Evolutionary conservation across 1,140 invertebrate species (phyloP).

Genomic region (Bombus picipes): DNA sequence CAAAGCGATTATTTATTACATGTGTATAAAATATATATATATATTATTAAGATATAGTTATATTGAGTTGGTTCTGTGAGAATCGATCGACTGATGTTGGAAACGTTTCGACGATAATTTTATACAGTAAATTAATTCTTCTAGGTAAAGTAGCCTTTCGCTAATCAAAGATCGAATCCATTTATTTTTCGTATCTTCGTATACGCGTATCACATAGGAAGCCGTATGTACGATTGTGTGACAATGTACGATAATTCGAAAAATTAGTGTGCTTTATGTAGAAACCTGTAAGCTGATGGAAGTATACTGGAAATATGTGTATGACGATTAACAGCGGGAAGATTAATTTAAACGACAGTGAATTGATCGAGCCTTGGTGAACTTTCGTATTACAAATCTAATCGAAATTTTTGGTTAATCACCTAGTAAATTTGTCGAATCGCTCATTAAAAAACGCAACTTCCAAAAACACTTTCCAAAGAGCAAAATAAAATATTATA

Average conservation of each 20-base stretch:
- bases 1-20: constrained; percentile 48
- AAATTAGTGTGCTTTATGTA: constrained; percentile 34
- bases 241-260: constrained; percentile 49
- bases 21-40: constrained; percentile 6
- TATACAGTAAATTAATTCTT: constrained; percentile 37
- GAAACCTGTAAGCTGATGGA: constrained; percentile 46
- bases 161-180: constrained; percentile 12
- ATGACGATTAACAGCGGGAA: background rate
- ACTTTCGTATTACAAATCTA: too few relatives aligned
- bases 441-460: background rate
- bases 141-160: constrained; percentile 2
- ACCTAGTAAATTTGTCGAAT: constrained; percentile 4
- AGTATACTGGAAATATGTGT: constrained; percentile 13
- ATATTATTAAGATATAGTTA: background rate
- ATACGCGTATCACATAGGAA: background rate
- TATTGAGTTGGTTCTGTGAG: constrained; percentile 14
- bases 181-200: constrained; percentile 50
- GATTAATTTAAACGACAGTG: constrained; percentile 19
- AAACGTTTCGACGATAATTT: constrained; percentile 26
- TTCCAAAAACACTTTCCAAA: background rate
- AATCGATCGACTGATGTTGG: constrained; percentile 22
- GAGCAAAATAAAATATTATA: background rate
- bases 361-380: constrained; percentile 28
- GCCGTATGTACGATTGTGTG: constrained; percentile 43
- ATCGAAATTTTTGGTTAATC: background rate